phyloP scores from a whole-genome alignment of 2,888 invertebrate genomes.

The Ellobium chinense region DNA sequence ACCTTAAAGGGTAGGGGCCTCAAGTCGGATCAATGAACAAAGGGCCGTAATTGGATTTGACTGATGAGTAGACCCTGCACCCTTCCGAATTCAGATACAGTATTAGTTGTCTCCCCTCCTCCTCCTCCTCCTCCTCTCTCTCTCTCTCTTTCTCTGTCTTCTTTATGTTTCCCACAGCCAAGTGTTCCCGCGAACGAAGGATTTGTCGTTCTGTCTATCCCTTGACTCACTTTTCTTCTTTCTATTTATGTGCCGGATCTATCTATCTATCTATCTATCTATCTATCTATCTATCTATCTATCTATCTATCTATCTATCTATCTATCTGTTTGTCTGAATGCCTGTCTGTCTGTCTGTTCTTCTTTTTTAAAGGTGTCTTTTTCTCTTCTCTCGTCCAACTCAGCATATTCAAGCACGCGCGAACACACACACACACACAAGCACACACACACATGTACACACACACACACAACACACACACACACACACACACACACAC shows the following conservation, averaged over 20 bases:
- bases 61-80: background rate
- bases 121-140: background rate
- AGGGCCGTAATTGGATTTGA: background rate
- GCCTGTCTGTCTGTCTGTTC: background rate
- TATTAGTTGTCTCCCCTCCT: background rate
- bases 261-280: slow-evolving; percentile 12
- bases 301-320: slow-evolving; percentile 15
- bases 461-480: too few relatives aligned
- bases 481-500: too few relatives aligned
- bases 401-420: too few relatives aligned
- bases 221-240: background rate
- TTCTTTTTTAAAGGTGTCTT: background rate
- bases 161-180: too few relatives aligned
- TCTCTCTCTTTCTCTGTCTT: background rate
- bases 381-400: too few relatives aligned
- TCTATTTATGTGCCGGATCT: background rate
- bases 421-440: too few relatives aligned
- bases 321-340: background rate
- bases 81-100: background rate
- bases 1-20: background rate
- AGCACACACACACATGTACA: too few relatives aligned
- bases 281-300: slow-evolving; percentile 15
- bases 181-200: too few relatives aligned
- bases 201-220: background rate
- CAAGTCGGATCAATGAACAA: background rate